Percentiles rank a stretch among this genome's conserved stretches.
Conservation (phyloP, 1,140 invertebrate species). For the Riptortus pedestris region DNA sequence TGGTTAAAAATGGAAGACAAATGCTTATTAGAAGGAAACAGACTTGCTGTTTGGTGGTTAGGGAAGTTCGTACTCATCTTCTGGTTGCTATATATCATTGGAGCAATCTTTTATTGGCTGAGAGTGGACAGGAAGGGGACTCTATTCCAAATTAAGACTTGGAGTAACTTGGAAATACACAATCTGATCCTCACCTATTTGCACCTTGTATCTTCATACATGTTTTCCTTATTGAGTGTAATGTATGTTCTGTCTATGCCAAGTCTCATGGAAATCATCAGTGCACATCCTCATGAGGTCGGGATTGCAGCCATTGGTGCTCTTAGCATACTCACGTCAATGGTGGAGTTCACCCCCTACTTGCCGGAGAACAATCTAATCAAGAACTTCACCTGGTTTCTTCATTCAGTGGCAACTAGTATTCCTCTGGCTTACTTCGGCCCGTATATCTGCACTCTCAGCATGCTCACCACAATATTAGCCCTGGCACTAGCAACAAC, state of each 20-base stretch:
- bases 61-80: not conserved
- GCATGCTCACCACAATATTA: not conserved
- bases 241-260: not conserved
- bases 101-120: not conserved
- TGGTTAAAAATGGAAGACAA: too few relatives aligned
- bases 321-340: not conserved
- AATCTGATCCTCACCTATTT: conserved; percentile 5
- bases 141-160: not conserved
- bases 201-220: not conserved
- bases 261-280: not conserved
- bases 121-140: not conserved
- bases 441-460: not conserved
- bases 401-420: not conserved
- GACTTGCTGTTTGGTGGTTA: not conserved
- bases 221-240: not conserved
- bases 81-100: not conserved
- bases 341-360: conserved; percentile 6
- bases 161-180: not conserved
- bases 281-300: not conserved
- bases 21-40: too few relatives aligned
- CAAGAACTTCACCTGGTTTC: not conserved
- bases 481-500: not conserved
- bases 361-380: conserved; percentile 1
- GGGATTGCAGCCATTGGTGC: not conserved
- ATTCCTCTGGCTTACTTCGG: not conserved